phyloP scores from a whole-genome alignment of 1,140 invertebrate genomes.

The Phymorhynchus buccinoides region DNA sequence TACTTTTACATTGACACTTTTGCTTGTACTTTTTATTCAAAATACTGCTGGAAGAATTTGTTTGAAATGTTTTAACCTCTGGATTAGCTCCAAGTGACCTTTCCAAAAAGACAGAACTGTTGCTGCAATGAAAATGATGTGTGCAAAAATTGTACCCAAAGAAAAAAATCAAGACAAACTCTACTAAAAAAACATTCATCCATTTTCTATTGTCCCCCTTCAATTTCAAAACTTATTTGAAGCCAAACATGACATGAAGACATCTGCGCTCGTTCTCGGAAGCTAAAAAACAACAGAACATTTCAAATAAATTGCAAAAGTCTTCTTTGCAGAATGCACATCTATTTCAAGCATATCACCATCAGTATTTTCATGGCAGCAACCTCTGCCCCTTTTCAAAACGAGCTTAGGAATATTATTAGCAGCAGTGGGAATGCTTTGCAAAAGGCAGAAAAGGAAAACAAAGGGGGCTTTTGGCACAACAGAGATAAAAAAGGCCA shows the following conservation, averaged over 20 bases:
- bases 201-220: no score
- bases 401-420: not conserved
- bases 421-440: constrained; percentile 37
- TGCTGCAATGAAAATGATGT: not conserved
- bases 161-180: no score
- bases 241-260: no score
- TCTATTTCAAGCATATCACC: no score
- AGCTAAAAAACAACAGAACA: not conserved
- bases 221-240: not conserved
- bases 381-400: constrained; percentile 2
- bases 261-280: no score
- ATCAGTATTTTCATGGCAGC: not conserved
- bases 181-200: no score
- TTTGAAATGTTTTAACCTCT: not conserved
- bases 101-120: not conserved
- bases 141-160: no score
- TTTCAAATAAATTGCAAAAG: no score
- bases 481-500: not conserved
- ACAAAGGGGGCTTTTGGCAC: not conserved
- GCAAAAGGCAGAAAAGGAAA: not conserved
- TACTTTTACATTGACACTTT: not conserved
- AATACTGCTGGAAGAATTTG: constrained; percentile 26
- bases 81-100: constrained; percentile 12
- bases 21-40: not conserved
- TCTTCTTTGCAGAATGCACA: no score